Percentiles rank a stretch among this genome's conserved stretches.
Conservation (phyloP, 1,140 invertebrate genomes). For the Drosophila yakuba region DNA sequence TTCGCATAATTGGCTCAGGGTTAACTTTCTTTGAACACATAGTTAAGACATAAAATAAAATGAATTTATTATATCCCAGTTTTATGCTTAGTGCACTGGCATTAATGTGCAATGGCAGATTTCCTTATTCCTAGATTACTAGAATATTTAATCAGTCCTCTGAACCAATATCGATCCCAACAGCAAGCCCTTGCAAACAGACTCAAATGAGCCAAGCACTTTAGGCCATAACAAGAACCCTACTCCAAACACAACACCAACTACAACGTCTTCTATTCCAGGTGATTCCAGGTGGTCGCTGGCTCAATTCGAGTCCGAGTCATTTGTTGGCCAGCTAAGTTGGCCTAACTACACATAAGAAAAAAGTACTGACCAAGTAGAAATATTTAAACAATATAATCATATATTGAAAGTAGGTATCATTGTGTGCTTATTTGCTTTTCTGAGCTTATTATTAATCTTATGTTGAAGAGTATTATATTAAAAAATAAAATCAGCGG, state of each 20-base stretch:
- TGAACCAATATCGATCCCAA: not conserved
- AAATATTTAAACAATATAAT: no score
- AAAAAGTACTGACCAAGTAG: not conserved
- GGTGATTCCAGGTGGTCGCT: constrained; percentile 50
- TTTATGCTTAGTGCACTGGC: not conserved
- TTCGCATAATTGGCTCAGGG: no score
- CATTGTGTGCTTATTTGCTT: no score
- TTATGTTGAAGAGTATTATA: no score
- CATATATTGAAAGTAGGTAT: no score
- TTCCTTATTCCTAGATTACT: not conserved
- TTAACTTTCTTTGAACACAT: not conserved
- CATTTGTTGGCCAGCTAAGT: constrained; percentile 20
- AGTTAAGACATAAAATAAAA: not conserved
- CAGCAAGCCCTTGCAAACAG: not conserved
- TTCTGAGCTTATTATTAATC: no score
- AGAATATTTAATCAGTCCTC: not conserved
- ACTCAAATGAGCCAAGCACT: constrained; percentile 3
- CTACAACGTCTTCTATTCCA: constrained; percentile 38
- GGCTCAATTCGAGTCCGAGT: constrained; percentile 28
- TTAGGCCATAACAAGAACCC: not conserved
- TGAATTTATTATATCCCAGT: no score
- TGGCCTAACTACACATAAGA: constrained; percentile 5
- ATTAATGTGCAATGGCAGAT: not conserved
- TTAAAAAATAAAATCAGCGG: not conserved
- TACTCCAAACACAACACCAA: constrained; percentile 7